Evolutionary conservation across 1,140 invertebrate genomes (phyloP), one percentile per base, ranked within the genome.

Genomic region (Aphelinus certus): DNA sequence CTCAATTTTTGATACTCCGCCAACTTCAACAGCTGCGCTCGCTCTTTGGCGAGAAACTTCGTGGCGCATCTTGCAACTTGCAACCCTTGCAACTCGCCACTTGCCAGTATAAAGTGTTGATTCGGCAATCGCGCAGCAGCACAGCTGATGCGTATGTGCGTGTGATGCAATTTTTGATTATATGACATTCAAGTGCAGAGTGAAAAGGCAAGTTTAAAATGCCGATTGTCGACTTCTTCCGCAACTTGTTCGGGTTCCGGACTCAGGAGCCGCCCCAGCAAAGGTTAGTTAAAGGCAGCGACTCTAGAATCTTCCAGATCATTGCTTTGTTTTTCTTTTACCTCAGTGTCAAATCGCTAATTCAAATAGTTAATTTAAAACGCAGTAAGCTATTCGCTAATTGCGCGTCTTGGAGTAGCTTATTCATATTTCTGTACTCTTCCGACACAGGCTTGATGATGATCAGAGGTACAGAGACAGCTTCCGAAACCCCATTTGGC

Each of bases 401-500:
- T 26, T 26, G 26, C 26, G 26, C 26, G 26, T 26, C 26, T 26
- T 26, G 26, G 26, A 26, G 26, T 26, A 26, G 26, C 26, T 26
- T 26, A 26, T 26, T 26, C 26, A 26, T 26, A 26, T 26, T 26
- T 26, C 26, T 26, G 26, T 26, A 26, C 26, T 26, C 26, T 26
- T 26, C 26, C 26, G 26, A 26, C 26, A 73, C 62, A 84, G 82
- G 26, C 76, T 79, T 62, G 72, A 76, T n/a, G 76, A 82, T 45
- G 48, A 77, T 62, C 63, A 61, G 26, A 71, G 61, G 26, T 69
- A 75, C 47, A 76, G 65, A 43, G 69, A 83, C 26, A 76, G 64
- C 61, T 86, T 86, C 67, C 79, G 80, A 58, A 82, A 86, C 78
- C 82, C 85, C 46, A 84, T 86, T 77, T 87, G 85, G 84, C 79